Evolutionary conservation across 2,113 vertebrate genomes (phyloP), one percentile per base, ranked within the genome.

Genomic region (Barbus barbus): DNA sequence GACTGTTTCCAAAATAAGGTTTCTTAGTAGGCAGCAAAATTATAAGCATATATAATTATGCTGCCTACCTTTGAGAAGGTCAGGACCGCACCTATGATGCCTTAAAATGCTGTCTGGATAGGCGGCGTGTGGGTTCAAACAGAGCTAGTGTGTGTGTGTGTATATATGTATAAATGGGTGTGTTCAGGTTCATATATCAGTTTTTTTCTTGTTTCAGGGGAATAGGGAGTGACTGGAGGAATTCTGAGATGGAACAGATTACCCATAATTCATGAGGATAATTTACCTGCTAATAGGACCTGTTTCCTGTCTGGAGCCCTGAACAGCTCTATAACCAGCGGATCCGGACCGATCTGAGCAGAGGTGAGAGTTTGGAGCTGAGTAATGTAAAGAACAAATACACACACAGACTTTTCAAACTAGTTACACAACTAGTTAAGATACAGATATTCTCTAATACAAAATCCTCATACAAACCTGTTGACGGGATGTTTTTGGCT

Each of bases 271-370:
- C 78, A 20, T 1, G 4, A 67, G 38, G 16, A 81, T 67, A 63
- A 26, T 22, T 63, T 48, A 51, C 51, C 26, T 36, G n/a, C n/a
- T n/a, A n/a, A n/a, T n/a, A n/a, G 48, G 51, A 78, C 51, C 26
- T 78, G 75, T 33, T 78, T 78, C 75, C 78, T 67, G 60, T 51
- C 78, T 81, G 56, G 14, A n/a, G n/a, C n/a, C n/a, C n/a, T n/a
- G n/a, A n/a, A n/a, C 33, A 33, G 22, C 78, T 76, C n/a, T 24
- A 90, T 89, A 90, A 86, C 88, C 75, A n/a, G n/a, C n/a, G 0
- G 76, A 60, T 53, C 51, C 18, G 18, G 18, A 22, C 51, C 6
- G 18, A 20, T 60, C 76, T n/a, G 28, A 28, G 60, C 56, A n/a
- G n/a, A n/a, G n/a, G n/a, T n/a, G n/a, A n/a, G n/a, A n/a, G 44